Base-by-base conservation (phyloP, 2,888 invertebrate species). In the Autographa pulchrina region DNA sequence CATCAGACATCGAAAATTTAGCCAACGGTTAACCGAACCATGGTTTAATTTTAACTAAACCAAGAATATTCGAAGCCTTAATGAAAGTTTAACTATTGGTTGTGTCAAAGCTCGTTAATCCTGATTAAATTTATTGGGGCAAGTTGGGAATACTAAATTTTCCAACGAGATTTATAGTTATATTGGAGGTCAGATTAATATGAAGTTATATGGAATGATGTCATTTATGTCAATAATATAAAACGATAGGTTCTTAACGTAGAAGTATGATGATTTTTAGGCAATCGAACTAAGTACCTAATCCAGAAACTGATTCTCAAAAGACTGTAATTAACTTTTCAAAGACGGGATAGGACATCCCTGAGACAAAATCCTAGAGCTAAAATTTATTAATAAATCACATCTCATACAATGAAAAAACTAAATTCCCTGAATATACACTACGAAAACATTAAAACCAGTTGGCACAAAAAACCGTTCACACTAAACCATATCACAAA, bases 51-150 rank as follows among this genome's bases (percentile, higher is more conserved):
- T 48, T 48, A 48, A 48, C 48, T 48, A n/a, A 48, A 48, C 5
- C 48, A 48, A 48, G 48, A 48, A 48, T 48, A 48, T 48, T n/a
- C 48, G n/a, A 38, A 48, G 48, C n/a, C n/a, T 8, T 48, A 48
- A 48, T 48, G 48, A 48, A 48, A 48, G n/a, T 48, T 48, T n/a
- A 48, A 48, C 48, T 43, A 43, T 43, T 48, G 48, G 48, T 48
- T n/a, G 48, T 48, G 48, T 48, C 48, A 48, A n/a, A 48, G n/a
- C 48, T 48, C 48, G 48, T 48, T 48, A 48, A 48, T n/a, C 48
- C 48, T n/a, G 48, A n/a, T n/a, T 48, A n/a, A 48, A n/a, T 48
- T 48, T 48, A 48, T 48, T 48, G n/a, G 48, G 48, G 48, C 48
- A 48, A 48, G 48, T 48, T n/a, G 6, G 48, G 48, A 48, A 48